phyloP scores from a whole-genome alignment of 2,113 vertebrate species.

The Chiloscyllium plagiosum region DNA sequence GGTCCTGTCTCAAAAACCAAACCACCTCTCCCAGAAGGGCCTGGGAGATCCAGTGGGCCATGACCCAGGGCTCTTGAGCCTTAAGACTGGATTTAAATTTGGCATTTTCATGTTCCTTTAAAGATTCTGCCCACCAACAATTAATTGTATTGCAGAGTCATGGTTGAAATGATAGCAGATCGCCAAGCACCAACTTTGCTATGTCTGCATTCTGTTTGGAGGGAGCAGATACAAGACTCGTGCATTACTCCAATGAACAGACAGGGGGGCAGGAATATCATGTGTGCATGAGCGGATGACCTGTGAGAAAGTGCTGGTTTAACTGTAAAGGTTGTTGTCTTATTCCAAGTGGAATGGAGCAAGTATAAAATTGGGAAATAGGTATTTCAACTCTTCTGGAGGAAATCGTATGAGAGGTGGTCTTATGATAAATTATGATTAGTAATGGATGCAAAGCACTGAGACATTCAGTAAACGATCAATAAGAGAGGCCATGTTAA shows the following conservation, averaged over 20 bases:
- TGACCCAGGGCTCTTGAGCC: background rate
- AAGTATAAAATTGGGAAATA: background rate
- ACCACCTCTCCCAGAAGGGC: background rate
- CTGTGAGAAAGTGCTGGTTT: background rate
- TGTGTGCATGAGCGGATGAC: background rate
- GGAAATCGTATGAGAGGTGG: background rate
- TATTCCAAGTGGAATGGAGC: background rate
- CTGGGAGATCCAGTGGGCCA: background rate
- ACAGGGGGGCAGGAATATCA: no score
- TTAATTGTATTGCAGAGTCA: background rate
- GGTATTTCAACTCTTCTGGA: background rate
- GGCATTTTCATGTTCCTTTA: background rate
- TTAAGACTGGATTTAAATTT: background rate
- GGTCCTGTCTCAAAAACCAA: background rate
- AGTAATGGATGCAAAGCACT: background rate
- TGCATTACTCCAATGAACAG: background rate
- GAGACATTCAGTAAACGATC: background rate
- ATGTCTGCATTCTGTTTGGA: background rate
- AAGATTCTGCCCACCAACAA: background rate
- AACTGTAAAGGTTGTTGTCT: background rate
- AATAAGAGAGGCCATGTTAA: background rate
- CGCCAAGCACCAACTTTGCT: background rate
- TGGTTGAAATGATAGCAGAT: background rate
- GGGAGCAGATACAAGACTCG: background rate
- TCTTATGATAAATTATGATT: background rate